phyloP scores from a whole-genome alignment of 2,888 invertebrate genomes.

The Cerastoderma edule region DNA sequence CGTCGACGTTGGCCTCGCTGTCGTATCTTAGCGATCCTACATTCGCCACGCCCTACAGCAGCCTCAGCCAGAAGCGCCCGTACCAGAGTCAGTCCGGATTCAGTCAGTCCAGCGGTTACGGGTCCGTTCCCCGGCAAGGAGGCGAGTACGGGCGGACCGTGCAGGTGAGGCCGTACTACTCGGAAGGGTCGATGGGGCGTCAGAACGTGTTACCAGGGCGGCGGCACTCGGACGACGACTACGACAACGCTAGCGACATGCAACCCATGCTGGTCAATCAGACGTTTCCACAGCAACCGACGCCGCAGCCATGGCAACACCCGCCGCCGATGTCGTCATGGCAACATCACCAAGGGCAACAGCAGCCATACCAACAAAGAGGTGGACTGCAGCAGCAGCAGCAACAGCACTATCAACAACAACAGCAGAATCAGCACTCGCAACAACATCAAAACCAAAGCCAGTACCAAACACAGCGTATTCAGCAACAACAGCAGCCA shows the following conservation, averaged over 20 bases:
- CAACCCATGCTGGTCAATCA: conserved; percentile 65
- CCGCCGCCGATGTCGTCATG: conserved; percentile 18
- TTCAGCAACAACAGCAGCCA: too few relatives aligned
- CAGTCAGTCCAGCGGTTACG: conserved; percentile 32
- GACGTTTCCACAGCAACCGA: conserved; percentile 36
- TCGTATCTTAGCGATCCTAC: conserved; percentile 55
- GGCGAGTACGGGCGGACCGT: conserved; percentile 38
- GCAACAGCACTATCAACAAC: conserved; percentile 11
- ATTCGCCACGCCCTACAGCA: conserved; percentile 51
- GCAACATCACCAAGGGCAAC: conserved; percentile 25
- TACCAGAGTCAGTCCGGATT: conserved; percentile 29
- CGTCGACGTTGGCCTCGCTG: conserved; percentile 56
- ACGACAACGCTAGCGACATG: conserved; percentile 72
- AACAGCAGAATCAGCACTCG: not conserved
- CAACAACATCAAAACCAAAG: conserved; percentile 30
- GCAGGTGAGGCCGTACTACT: conserved; percentile 49
- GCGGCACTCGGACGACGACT: conserved; percentile 72
- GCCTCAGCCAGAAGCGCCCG: conserved; percentile 41
- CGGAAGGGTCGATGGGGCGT: conserved; percentile 31
- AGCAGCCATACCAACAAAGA: conserved; percentile 15
- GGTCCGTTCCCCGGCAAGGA: conserved; percentile 33
- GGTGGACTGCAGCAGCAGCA: conserved; percentile 25
- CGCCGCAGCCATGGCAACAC: conserved; percentile 26
- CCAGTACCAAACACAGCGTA: not conserved
- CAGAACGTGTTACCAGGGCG: conserved; percentile 43